These are phyloP conservation scores for Diaperis boleti DNA, from an alignment of 2,888 invertebrate genomes.

Conservation along the genomic window DNA sequence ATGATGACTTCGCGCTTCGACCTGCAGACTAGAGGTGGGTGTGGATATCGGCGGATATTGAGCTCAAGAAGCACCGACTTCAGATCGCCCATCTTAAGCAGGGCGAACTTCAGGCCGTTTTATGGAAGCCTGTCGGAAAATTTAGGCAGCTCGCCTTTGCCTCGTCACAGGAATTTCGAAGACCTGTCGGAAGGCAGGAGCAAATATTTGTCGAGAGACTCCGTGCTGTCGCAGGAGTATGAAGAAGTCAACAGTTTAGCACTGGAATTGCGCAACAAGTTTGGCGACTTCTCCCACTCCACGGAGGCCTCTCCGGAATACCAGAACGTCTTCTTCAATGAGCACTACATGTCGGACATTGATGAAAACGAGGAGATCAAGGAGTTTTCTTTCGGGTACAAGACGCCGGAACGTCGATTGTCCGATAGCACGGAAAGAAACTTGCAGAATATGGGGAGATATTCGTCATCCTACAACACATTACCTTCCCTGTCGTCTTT, in stretches of 20 bases:
- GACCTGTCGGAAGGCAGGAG: constrained; percentile 51
- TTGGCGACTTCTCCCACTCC: constrained; percentile 47
- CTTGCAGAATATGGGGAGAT: constrained; percentile 30
- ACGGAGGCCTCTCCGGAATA: constrained; percentile 52
- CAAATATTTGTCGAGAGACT: constrained; percentile 60
- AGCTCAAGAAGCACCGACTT: constrained; percentile 58
- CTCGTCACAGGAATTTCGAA: constrained; percentile 56
- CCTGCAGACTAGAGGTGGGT: constrained; percentile 58
- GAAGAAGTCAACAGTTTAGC: constrained; percentile 61
- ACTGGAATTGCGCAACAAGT: constrained; percentile 55
- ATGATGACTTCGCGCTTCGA: constrained; percentile 63
- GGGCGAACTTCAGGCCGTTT: constrained; percentile 39
- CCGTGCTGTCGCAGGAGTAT: constrained; percentile 60
- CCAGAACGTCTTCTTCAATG: constrained; percentile 60
- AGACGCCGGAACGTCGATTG: constrained; percentile 51
- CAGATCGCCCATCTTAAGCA: constrained; percentile 52
- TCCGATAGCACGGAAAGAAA: constrained; percentile 53
- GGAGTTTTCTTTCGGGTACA: constrained; percentile 59
- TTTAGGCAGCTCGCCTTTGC: constrained; percentile 52
- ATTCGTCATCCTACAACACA: constrained; percentile 39
- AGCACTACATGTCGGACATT: constrained; percentile 65
- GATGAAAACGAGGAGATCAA: constrained; percentile 65
- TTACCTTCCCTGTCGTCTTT: constrained; percentile 40
- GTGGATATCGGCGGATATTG: constrained; percentile 59
- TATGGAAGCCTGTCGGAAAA: constrained; percentile 37